Evolutionary conservation across 2,888 invertebrate genomes (phyloP), one percentile per base, ranked within the genome.

Genomic region (Drosophila fungiperda): DNA sequence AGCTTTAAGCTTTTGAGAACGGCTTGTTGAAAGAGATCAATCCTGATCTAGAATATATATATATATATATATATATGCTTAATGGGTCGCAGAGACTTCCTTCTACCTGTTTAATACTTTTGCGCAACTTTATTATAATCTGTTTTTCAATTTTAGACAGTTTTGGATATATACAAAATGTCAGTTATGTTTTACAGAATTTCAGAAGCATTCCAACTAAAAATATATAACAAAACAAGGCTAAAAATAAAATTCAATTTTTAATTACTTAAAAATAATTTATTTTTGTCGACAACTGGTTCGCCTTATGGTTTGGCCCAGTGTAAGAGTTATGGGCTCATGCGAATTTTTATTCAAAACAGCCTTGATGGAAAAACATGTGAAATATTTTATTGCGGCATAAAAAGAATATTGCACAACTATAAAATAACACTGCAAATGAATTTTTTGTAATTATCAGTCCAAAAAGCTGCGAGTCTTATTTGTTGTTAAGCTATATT

Each of bases 401-500:
- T 23, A 45, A 23, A 45, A 23, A 15, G 29, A 15, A 45, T 45
- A 8, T 45, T 45, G 45, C 45, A 23, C 7, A 45, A 45, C 8
- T 20, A 15, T 1, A 15, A 45, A 23, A 45, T 23, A 45, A 1
- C 15, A 12, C 3, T 23, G 23, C 8, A 45, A 45, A 26, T 23
- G 45, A 45, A 26, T 45, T 45, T 23, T 45, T 1, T 23, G 23
- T 45, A 23, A 45, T 45, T 45, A 45, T 23, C 45, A 23, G 45
- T 15, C 23, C 4, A 23, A 15, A 45, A 45, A 45, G 4, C 23
- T 8, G 45, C 23, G 1, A 45, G 23, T 63, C 55, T 70, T 63
- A 64, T 73, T 73, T 73, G 26, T 23, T 2, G 45, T 23, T 23
- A 45, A 23, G 23, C 23, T 45, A 62, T 74, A 65, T 73, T 64